phyloP scores from a whole-genome alignment of 2,888 invertebrate species.

The Stenodema calcarata region DNA sequence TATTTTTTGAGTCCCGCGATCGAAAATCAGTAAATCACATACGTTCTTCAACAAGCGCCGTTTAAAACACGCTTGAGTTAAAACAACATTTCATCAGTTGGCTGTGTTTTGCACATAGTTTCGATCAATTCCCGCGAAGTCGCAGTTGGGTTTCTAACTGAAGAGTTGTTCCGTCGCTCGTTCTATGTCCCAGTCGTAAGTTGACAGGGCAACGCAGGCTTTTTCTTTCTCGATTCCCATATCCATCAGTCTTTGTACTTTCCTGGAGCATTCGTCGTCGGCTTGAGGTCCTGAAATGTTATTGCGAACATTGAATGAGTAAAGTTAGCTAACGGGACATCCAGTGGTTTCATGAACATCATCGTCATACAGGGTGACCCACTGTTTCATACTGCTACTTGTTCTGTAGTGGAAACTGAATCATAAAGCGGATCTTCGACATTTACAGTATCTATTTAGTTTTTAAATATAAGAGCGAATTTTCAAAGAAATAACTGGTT shows the following conservation, averaged over 20 bases:
- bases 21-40: not conserved
- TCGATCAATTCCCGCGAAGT: not conserved
- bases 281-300: conserved; percentile 69
- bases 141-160: conserved; percentile 68
- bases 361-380: no score
- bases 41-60: not conserved
- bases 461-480: no score
- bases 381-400: no score
- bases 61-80: not conserved
- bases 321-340: no score
- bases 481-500: no score
- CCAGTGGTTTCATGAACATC: no score
- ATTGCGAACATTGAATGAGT: no score
- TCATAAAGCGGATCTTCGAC: no score
- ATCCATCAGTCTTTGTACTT: conserved; percentile 85
- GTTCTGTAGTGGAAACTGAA: no score
- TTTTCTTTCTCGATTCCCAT: conserved; percentile 72
- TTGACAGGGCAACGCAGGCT: conserved; percentile 43
- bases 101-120: not conserved
- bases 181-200: conserved; percentile 73
- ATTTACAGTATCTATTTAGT: no score
- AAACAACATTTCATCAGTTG: not conserved
- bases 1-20: not conserved
- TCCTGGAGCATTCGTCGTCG: conserved; percentile 82
- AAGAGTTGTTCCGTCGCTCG: conserved; percentile 88